phyloP scores from a whole-genome alignment of 2,888 invertebrate genomes.

The Pyralis farinalis region DNA sequence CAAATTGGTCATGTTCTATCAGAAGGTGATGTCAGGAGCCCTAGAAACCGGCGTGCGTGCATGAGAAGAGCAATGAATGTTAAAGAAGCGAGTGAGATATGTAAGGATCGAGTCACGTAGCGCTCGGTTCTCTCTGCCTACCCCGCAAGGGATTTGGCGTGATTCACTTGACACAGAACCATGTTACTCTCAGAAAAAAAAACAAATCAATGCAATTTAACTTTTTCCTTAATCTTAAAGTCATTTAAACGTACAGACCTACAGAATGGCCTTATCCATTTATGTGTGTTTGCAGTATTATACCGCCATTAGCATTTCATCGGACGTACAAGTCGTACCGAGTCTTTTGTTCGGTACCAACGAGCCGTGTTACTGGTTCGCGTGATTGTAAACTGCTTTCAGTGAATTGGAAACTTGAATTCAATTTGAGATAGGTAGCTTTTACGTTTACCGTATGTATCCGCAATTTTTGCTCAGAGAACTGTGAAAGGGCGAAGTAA shows the following conservation, averaged over 20 bases:
- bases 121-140: too few relatives aligned
- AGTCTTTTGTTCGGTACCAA: slow-evolving; percentile 28
- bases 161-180: too few relatives aligned
- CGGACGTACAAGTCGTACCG: slow-evolving; percentile 8
- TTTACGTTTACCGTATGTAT: slow-evolving; percentile 4
- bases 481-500: slow-evolving; percentile 2
- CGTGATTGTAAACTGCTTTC: slow-evolving; percentile 30
- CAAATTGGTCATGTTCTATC: too few relatives aligned
- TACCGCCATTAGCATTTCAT: slow-evolving; percentile 23
- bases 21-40: too few relatives aligned
- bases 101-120: too few relatives aligned
- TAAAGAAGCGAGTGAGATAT: too few relatives aligned
- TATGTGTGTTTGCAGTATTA: slow-evolving; percentile 11
- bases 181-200: too few relatives aligned
- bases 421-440: slow-evolving; percentile 23
- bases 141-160: too few relatives aligned
- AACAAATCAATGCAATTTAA: too few relatives aligned
- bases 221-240: not conserved
- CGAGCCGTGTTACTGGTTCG: slow-evolving; percentile 24
- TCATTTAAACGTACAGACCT: not conserved
- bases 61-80: too few relatives aligned
- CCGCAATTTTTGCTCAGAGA: slow-evolving; percentile 1
- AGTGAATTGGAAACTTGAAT: slow-evolving; percentile 37
- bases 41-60: too few relatives aligned
- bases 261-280: not conserved